Conservation (phyloP, 2,888 invertebrate genomes). For the Oconnorella tubifera region DNA sequence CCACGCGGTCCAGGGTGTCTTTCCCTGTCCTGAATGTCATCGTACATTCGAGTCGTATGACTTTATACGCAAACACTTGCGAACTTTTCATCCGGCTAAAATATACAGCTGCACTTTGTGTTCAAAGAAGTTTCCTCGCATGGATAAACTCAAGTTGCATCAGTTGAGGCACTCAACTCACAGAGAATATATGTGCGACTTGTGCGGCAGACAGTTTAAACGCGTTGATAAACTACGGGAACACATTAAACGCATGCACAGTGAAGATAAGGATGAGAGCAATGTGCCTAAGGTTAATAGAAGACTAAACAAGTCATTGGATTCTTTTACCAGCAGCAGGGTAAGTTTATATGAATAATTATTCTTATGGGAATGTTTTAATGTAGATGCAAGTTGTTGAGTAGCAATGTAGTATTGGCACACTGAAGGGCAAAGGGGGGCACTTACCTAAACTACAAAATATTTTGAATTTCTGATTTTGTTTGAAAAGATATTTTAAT, state of each 20-base stretch:
- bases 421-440: too few species aligned
- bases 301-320: too few species aligned
- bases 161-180: slow-evolving; percentile 67
- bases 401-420: too few species aligned
- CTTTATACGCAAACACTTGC: slow-evolving; percentile 69
- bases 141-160: slow-evolving; percentile 71
- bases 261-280: neutral
- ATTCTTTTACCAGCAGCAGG: too few species aligned
- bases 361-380: too few species aligned
- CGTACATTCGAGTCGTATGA: slow-evolving; percentile 69
- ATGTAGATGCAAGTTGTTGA: too few species aligned
- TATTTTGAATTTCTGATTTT: too few species aligned
- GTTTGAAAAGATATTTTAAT: too few species aligned
- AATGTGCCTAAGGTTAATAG: too few species aligned
- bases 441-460: too few species aligned
- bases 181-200: slow-evolving; percentile 70
- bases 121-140: slow-evolving; percentile 62
- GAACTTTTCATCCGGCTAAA: slow-evolving; percentile 67
- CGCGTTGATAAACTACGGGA: slow-evolving; percentile 67
- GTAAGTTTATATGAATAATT: too few species aligned
- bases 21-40: slow-evolving; percentile 68
- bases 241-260: slow-evolving; percentile 63
- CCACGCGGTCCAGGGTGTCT: slow-evolving; percentile 66
- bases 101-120: slow-evolving; percentile 69
- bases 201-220: slow-evolving; percentile 74